Evolutionary conservation across 2,797 vertebrate genomes (phyloP), one percentile per base, ranked within the genome.

Genomic region (Spizella passerina): DNA sequence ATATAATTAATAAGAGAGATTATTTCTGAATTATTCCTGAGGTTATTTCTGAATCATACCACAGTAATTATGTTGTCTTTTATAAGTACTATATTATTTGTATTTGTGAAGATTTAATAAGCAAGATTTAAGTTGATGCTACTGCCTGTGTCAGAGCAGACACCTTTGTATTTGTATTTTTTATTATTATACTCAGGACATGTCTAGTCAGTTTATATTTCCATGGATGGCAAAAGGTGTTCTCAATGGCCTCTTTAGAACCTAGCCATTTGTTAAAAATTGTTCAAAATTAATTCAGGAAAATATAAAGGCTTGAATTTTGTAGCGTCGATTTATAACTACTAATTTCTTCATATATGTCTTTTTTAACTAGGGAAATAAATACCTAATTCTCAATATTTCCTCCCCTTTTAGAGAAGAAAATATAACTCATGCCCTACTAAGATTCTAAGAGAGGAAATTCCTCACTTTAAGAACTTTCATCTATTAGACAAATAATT

Each of bases 281-380:
- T 20, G 3, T 70, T 78, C 4, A 36, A 53, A 84, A 73, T 30
- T 49, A 32, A n/a, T 64, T 41, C 11, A 49, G 19, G 44, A 46
- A 64, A 64, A 52, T 36, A 83, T 8, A 61, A 83, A 83, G 7
- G 2, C 6, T 55, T 73, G 7, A 65, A 36, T 57, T 53, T 41
- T 3, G 3, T 70, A 79, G 4, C 8, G 7, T 43, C 0, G 0
- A 3, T 86, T 91, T 76, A 19, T 30, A 47, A 13, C 1, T 4
- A 44, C 13, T n/a, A 6, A 27, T 65, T 52, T 65, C 4, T 57
- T 73, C 19, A 44, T 12, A 13, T 30, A 12, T 22, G 1, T 57
- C 7, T 64, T n/a, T n/a, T 66, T 27, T 61, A 36, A 76, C 5
- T 41, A 19, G 10, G 17, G 8, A 9, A 49, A 75, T 60, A 59